These are phyloP conservation scores for Lutjanus argentimaculatus DNA, from an alignment of 2,797 vertebrate species.

Conservation along the genomic window DNA sequence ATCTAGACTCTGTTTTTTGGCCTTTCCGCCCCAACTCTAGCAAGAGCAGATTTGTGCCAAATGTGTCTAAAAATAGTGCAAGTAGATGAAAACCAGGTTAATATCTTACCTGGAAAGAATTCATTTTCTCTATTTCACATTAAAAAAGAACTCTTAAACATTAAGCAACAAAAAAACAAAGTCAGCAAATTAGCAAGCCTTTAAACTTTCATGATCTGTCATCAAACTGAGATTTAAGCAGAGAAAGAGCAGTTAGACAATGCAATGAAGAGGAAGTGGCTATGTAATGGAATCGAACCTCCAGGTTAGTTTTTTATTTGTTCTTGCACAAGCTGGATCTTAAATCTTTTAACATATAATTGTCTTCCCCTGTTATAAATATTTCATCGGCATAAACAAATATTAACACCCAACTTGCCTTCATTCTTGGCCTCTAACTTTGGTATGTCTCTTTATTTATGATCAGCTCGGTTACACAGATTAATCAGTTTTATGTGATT, in stretches of 20 bases:
- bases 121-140: not conserved
- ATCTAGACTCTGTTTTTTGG: no score
- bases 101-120: not conserved
- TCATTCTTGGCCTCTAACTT: conserved; percentile 12
- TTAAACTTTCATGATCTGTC: not conserved
- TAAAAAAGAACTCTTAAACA: conserved; percentile 2
- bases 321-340: not conserved
- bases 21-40: no score
- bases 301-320: not conserved
- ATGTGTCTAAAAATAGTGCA: not conserved
- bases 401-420: conserved; percentile 47
- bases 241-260: not conserved
- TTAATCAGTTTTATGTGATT: conserved; percentile 46
- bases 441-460: conserved; percentile 30
- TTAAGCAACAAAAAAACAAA: not conserved
- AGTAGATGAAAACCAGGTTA: not conserved
- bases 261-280: not conserved
- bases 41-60: no score
- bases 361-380: conserved; percentile 31
- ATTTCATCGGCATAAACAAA: conserved; percentile 45
- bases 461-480: conserved; percentile 41
- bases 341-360: not conserved
- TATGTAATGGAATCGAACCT: not conserved
- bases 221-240: not conserved
- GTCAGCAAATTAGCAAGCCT: not conserved